phyloP scores from a whole-genome alignment of 1,140 invertebrate genomes.

The Belonocnema kinseyi region DNA sequence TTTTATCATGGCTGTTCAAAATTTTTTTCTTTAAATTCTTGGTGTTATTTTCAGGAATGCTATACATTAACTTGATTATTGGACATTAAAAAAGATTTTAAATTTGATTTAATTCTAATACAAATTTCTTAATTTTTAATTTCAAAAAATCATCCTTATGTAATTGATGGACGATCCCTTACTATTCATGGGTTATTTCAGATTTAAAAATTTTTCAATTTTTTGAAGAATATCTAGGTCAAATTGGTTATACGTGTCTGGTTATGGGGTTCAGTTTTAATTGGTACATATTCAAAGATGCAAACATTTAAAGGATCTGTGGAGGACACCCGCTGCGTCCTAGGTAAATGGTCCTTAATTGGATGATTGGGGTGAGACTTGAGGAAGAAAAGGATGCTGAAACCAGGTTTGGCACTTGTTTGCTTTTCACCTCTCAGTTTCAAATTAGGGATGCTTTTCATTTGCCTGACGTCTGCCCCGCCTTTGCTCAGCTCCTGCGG shows the following conservation, averaged over 20 bases:
- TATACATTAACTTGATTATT: too few relatives aligned
- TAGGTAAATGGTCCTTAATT: conserved; percentile 23
- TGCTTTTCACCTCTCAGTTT: conserved; percentile 66
- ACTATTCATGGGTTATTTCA: too few relatives aligned
- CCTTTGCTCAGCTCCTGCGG: conserved; percentile 65
- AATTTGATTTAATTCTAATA: too few relatives aligned
- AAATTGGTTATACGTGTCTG: neutral
- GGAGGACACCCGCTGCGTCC: conserved; percentile 11
- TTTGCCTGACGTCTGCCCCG: conserved; percentile 67
- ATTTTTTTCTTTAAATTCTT: too few relatives aligned
- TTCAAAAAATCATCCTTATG: too few relatives aligned
- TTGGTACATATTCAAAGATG: neutral
- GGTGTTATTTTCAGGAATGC: too few relatives aligned
- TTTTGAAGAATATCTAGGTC: neutral
- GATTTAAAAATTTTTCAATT: neutral
- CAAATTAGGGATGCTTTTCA: conserved; percentile 71
- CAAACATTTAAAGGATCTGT: neutral
- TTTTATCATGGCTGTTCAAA: too few relatives aligned
- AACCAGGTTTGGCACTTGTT: conserved; percentile 56
- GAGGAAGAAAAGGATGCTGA: conserved; percentile 9
- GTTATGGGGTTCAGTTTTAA: neutral
- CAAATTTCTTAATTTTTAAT: too few relatives aligned
- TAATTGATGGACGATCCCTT: too few relatives aligned
- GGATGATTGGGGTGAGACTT: neutral
- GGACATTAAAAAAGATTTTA: too few relatives aligned